These are phyloP conservation scores for Mythimna loreyi DNA, from an alignment of 2,888 invertebrate genomes.

Conservation along the genomic window DNA sequence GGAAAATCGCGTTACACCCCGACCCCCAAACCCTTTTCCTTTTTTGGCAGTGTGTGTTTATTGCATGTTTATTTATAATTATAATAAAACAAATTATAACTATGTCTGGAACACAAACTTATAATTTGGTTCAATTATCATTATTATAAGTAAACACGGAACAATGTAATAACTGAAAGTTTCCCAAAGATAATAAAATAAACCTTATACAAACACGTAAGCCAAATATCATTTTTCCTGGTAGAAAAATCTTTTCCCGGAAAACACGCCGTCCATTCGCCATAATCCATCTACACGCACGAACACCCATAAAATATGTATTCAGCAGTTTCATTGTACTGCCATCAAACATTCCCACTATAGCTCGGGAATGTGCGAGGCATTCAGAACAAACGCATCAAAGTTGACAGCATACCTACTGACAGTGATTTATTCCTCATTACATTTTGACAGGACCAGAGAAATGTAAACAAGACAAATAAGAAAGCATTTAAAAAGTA, in stretches of 20 bases:
- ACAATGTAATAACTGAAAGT: too few species aligned
- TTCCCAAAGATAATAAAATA: too few species aligned
- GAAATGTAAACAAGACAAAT: neutral
- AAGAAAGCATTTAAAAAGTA: too few species aligned
- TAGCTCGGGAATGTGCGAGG: slow-evolving; percentile 58
- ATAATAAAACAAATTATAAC: too few species aligned
- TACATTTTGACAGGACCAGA: neutral
- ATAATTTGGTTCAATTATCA: too few species aligned
- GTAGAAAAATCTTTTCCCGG: neutral
- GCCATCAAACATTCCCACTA: slow-evolving; percentile 62
- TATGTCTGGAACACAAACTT: too few species aligned
- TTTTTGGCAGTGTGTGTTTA: too few species aligned
- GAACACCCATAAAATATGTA: slow-evolving; percentile 59
- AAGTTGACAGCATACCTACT: slow-evolving; percentile 65
- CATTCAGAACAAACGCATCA: slow-evolving; percentile 73
- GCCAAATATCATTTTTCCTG: neutral
- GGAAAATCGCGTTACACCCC: too few species aligned
- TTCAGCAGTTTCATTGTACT: slow-evolving; percentile 52
- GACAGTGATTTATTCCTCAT: neutral
- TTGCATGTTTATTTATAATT: too few species aligned
- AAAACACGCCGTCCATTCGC: neutral
- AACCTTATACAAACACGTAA: neutral
- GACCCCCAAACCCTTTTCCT: too few species aligned
- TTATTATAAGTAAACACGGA: too few species aligned
- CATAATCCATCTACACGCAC: slow-evolving; percentile 8